A percentile compares a stretch with the other conserved stretches of the same genome.
phyloP scores from a whole-genome alignment of 2,797 vertebrate genomes.

The Meda fulgida region DNA sequence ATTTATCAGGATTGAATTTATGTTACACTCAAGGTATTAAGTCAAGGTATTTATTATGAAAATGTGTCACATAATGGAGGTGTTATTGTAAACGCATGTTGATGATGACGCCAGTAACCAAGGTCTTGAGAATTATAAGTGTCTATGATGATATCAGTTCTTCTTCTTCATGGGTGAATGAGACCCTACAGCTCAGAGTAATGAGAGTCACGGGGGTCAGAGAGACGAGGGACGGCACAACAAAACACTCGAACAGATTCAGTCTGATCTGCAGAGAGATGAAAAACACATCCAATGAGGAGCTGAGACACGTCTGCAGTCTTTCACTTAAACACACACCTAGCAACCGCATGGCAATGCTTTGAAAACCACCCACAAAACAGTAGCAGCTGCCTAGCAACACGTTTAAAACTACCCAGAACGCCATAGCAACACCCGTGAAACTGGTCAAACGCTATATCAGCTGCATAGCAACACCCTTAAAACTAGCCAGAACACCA shows the following conservation, averaged over 20 bases:
- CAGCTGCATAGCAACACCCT: no score
- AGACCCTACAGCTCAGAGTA: background rate
- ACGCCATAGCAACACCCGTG: background rate
- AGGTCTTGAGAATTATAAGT: background rate
- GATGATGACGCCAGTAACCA: background rate
- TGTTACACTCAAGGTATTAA: background rate
- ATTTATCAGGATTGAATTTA: background rate
- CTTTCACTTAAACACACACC: background rate
- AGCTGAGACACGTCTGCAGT: background rate
- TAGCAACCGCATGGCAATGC: background rate
- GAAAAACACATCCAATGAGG: background rate
- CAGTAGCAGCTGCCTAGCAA: background rate
- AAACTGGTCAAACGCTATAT: no score
- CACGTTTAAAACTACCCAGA: background rate
- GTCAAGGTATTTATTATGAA: background rate
- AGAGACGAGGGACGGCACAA: background rate
- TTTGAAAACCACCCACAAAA: background rate
- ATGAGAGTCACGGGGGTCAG: conserved; percentile 12
- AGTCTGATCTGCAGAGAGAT: background rate
- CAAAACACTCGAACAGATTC: background rate
- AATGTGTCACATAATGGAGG: background rate
- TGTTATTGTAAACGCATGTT: no score
- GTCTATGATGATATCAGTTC: background rate
- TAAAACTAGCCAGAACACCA: no score
- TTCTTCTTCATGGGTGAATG: background rate